Percentiles rank a stretch among this genome's conserved stretches.
These are phyloP conservation scores for Leuciscus idus DNA, from an alignment of 2,113 vertebrate genomes.

Conservation along the genomic window DNA sequence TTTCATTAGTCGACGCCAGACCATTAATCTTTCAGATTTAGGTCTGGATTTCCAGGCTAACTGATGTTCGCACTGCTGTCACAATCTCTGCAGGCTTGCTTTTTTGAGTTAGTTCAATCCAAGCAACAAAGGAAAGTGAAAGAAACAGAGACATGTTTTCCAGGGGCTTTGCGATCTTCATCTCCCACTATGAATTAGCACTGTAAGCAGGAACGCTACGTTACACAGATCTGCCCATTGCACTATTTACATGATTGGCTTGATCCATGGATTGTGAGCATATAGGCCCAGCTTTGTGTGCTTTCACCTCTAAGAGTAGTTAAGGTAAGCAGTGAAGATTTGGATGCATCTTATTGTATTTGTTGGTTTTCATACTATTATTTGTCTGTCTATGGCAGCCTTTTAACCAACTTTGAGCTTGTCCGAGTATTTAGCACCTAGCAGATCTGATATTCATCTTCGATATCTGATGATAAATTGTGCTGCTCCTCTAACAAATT, in stretches of 20 bases:
- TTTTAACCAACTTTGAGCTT: not conserved
- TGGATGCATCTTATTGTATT: not conserved
- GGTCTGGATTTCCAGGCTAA: too few species aligned
- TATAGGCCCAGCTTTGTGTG: not conserved
- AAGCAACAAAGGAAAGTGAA: not conserved
- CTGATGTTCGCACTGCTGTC: not conserved
- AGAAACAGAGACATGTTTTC: not conserved
- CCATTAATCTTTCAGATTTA: too few species aligned
- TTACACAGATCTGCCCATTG: slow-evolving; percentile 9
- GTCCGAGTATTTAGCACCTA: not conserved
- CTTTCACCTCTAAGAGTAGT: not conserved
- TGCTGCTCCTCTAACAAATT: not conserved
- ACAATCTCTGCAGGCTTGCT: not conserved
- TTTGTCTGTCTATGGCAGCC: not conserved
- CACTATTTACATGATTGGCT: not conserved
- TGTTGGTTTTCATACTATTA: not conserved
- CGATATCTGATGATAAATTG: not conserved
- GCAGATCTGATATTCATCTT: not conserved
- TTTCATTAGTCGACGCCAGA: too few species aligned
- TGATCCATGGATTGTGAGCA: not conserved
- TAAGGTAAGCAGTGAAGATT: not conserved
- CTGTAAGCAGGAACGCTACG: not conserved
- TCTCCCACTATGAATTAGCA: slow-evolving; percentile 6
- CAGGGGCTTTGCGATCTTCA: not conserved
- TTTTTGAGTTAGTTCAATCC: not conserved